phyloP scores from a whole-genome alignment of 2,888 invertebrate species.

The Phrixothrix hirtus region DNA sequence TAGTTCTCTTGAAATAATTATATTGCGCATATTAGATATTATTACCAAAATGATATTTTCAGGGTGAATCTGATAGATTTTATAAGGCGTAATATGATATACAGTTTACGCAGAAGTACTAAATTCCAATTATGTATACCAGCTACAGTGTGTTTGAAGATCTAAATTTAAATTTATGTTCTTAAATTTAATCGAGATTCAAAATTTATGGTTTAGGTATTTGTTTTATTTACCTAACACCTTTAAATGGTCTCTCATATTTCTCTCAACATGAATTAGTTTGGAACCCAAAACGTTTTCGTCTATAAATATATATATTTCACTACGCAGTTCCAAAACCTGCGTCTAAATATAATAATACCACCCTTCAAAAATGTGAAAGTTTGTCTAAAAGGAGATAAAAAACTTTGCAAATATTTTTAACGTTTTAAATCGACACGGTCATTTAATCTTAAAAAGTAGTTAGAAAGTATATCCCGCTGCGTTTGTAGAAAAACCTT shows the following conservation, averaged over 20 bases:
- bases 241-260: slow-evolving; percentile 44
- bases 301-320: slow-evolving; percentile 49
- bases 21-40: too few relatives aligned
- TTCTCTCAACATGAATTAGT: slow-evolving; percentile 52
- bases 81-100: too few relatives aligned
- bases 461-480: slow-evolving; percentile 15
- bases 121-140: too few relatives aligned
- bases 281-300: slow-evolving; percentile 43
- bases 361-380: slow-evolving; percentile 28
- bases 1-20: too few relatives aligned
- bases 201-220: slow-evolving; percentile 43
- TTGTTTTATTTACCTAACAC: slow-evolving; percentile 45
- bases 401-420: slow-evolving; percentile 7
- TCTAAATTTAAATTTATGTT: slow-evolving; percentile 10
- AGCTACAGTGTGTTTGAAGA: slow-evolving; percentile 10
- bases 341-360: slow-evolving; percentile 49
- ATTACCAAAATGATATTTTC: not conserved
- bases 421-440: not conserved
- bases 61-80: too few relatives aligned
- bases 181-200: slow-evolving; percentile 22
- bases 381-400: slow-evolving; percentile 1
- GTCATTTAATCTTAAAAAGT: slow-evolving; percentile 10
- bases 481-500: not conserved
- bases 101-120: too few relatives aligned
- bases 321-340: slow-evolving; percentile 44